Evolutionary conservation across 2,888 invertebrate genomes (phyloP).

Genomic region (Maniola hyperantus): DNA sequence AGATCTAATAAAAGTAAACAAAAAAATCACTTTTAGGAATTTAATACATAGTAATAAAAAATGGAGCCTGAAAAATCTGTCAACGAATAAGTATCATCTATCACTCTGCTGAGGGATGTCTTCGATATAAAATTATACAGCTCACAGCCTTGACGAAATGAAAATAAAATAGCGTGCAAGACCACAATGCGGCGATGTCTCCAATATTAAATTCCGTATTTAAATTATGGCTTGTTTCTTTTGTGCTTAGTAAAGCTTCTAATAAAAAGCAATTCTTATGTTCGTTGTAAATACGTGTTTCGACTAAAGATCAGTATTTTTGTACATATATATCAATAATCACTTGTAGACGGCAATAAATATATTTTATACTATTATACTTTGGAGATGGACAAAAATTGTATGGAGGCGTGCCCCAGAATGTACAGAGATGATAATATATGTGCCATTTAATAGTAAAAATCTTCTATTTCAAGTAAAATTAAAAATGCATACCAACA

Average conservation of each 20-base stretch:
- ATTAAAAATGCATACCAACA: no score
- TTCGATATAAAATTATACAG: constrained; percentile 61
- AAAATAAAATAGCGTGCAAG: constrained; percentile 52
- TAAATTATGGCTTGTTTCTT: constrained; percentile 38
- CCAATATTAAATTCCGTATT: constrained; percentile 44
- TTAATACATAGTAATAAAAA: constrained; percentile 57
- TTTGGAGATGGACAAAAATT: no score
- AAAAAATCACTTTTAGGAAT: background rate
- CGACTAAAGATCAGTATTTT: no score
- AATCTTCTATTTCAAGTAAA: no score
- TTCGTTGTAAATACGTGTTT: background rate
- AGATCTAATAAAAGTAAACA: background rate
- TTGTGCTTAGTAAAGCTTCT: constrained; percentile 25
- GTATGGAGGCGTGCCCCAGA: no score
- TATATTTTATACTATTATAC: no score
- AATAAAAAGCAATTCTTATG: background rate
- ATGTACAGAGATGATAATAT: no score
- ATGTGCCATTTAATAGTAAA: no score
- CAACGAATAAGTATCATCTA: constrained; percentile 65
- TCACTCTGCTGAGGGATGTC: constrained; percentile 61
- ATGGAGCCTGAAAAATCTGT: constrained; percentile 65
- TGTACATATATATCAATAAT: no score
- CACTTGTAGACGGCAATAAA: no score
- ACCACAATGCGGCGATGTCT: constrained; percentile 38
- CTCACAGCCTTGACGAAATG: constrained; percentile 49